Base-by-base conservation (phyloP, 2,888 invertebrate genomes). In the Nomada ferruginata region DNA sequence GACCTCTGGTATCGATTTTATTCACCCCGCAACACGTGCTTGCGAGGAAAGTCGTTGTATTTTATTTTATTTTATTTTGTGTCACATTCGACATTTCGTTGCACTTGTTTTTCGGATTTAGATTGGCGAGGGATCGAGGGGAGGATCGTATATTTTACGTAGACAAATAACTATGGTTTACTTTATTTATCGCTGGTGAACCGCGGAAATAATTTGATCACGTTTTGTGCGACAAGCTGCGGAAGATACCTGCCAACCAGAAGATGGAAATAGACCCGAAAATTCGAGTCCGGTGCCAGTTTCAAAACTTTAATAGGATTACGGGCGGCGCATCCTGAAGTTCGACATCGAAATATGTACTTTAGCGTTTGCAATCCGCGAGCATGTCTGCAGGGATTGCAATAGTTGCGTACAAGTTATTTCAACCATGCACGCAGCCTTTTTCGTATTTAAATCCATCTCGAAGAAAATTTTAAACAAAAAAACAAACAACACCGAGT, bases 271-370 rank as follows among this genome's bases (percentile, higher is more conserved):
- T 68, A 82, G 69, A 72, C 20, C 47, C 55, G 81, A 82, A 82
- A 82, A 82, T 72, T 76, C 68, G 76, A 76, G 82, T 72, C 72
- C 64, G 55, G 76, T 68, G 81, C 76, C 87, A 90, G 89, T 90
- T 90, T 85, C 79, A 65, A 78, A 83, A 87, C 86, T 90, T 86
- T 89, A 85, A 88, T 87, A 87, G 86, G 87, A 89, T 90, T 88
- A 87, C 78, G 81, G 63, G 61, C 55, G 18, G 36, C 63, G 73
- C 63, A 60, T 82, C 69, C 60, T 70, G 64, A 84, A 88, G 76
- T 89, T 85, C 84, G 71, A 60, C 66, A 76, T 61, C 69, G 75
- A 85, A 87, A 82, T 79, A 36, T 36, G 36, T 36, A 82, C 63
- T 73, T 78, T 44, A 57, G 74, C 76, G 83, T 87, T 84, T 69